A percentile compares a stretch with the other conserved stretches of the same genome.
Conservation (phyloP, 2,797 vertebrate genomes). For the Podargus strigoides region DNA sequence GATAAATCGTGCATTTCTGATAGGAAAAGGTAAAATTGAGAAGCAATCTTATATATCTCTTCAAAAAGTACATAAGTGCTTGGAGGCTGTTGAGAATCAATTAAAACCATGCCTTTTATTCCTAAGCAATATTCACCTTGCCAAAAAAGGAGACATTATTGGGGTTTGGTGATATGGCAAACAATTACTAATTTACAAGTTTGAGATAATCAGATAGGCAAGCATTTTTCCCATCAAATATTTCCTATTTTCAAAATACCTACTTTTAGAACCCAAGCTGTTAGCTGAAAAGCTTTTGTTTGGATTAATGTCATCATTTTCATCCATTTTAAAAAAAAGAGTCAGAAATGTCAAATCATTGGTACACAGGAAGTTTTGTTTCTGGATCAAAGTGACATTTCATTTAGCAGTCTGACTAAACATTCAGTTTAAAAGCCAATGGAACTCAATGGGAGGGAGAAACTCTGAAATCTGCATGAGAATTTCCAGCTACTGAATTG, state of each 20-base stretch:
- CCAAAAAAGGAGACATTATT: background rate
- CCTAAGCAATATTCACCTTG: background rate
- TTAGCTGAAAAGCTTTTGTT: constrained; percentile 2
- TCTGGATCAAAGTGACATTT: constrained; percentile 9
- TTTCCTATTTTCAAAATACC: background rate
- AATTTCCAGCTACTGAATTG: background rate
- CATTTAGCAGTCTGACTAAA: background rate
- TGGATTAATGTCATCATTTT: background rate
- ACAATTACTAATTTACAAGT: background rate
- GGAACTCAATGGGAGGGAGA: background rate
- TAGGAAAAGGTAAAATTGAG: background rate
- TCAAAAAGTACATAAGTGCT: background rate
- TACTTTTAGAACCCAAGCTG: background rate
- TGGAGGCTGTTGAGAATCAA: background rate
- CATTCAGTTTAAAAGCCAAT: background rate
- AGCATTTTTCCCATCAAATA: background rate
- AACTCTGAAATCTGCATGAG: background rate
- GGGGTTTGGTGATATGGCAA: background rate
- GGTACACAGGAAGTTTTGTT: background rate
- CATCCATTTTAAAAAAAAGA: background rate
- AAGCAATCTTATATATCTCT: background rate
- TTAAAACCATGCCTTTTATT: background rate
- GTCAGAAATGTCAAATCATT: constrained; percentile 4
- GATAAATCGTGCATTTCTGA: background rate
- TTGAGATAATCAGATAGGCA: background rate